Base-by-base conservation (phyloP, 2,113 vertebrate genomes). In the Prunella fulvescens region DNA sequence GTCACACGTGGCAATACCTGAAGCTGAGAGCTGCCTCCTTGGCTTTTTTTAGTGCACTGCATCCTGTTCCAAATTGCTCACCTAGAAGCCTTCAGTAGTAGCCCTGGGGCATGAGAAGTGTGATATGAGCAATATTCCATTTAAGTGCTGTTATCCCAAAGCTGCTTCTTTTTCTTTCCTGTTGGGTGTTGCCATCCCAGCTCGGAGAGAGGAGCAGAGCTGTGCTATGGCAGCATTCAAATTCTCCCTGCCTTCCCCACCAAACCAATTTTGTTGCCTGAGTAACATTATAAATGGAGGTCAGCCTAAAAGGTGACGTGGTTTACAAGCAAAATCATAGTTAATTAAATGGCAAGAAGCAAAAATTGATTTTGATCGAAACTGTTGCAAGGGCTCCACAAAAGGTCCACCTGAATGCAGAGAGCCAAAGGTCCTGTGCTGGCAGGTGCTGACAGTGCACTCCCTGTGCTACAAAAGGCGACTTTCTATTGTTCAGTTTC, bases 271-370 rank as follows among this genome's bases (percentile, higher is more conserved):
- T 96, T 93, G 70, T 94, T 95, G 39, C 88, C 88, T 87, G 60
- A 83, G 93, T 86, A 72, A 50, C 65, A 8, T 93, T 92, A 70
- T 81, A 94, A 96, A 94, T 87, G 76, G 90, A 91, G 95, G 76
- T 92, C 93, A 96, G 77, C 86, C 66, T 92, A 19, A 90, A 92
- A 96, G 91, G 87, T 94, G 88, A 96, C 86, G 56, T 26, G 69
- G 45, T 69, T 93, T 94, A 87, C 86, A 94, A 95, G 92, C 92
- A 74, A 93, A 95, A 92, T 96, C 90, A 83, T 84, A 77, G 47
- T 94, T 97, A 71, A 88, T 96, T 97, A 96, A 96, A 96, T 81
- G 53, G 79, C 88, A 85, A 70, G 96, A 86, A 93, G 72, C 81
- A 72, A 50, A 95, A 90, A 93, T 95, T 92, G 67, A 93, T 94